Percentiles rank a stretch among this genome's conserved stretches.
Evolutionary conservation across 2,113 vertebrate genomes (phyloP).

Genomic region (Pycnonotus jocosus): DNA sequence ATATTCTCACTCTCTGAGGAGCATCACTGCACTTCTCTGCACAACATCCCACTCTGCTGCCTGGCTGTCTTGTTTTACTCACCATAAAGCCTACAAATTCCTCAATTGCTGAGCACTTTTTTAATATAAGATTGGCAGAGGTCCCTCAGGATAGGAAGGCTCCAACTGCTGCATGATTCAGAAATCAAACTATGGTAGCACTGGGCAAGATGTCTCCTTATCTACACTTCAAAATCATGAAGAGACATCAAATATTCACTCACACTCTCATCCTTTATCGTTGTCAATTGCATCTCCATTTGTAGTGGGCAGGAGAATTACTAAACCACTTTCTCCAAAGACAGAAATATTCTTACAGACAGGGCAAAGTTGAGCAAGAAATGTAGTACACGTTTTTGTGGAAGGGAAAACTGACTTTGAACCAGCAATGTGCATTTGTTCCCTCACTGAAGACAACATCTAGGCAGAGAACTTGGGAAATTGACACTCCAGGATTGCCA

Average conservation of each 20-base stretch:
- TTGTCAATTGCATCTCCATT: neutral
- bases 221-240: neutral
- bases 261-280: neutral
- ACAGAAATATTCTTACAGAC: neutral
- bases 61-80: neutral
- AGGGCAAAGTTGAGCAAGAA: neutral
- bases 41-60: neutral
- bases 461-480: neutral
- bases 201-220: neutral
- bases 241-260: neutral
- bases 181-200: neutral
- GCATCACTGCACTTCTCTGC: neutral
- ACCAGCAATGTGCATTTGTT: neutral
- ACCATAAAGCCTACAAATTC: neutral
- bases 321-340: neutral
- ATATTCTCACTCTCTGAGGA: neutral
- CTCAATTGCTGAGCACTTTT: neutral
- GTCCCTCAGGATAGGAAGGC: neutral
- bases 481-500: neutral
- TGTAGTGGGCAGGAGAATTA: neutral
- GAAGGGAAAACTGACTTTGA: neutral
- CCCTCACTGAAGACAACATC: neutral
- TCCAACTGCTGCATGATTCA: neutral
- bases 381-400: neutral
- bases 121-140: neutral